A percentile compares a stretch with the other conserved stretches of the same genome.
Evolutionary conservation across 2,113 vertebrate genomes (phyloP).

Genomic region (Xenus cinereus): DNA sequence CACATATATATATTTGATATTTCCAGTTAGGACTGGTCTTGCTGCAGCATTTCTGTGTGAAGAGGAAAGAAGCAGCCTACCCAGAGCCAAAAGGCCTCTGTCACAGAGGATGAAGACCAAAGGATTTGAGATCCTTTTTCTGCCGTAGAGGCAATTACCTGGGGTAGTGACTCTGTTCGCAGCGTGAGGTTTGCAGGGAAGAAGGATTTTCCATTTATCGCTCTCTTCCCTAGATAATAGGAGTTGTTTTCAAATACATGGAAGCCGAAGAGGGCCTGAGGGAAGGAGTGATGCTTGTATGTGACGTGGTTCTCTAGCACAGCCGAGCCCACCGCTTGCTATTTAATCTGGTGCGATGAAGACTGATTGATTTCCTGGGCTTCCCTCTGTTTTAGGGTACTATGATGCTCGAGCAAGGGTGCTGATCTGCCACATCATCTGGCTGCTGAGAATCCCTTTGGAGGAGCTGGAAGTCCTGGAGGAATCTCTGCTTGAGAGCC

Average conservation of each 20-base stretch:
- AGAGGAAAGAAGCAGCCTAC: not conserved
- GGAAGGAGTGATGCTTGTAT: not conserved
- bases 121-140: not conserved
- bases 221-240: not conserved
- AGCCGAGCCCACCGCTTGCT: not conserved
- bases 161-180: not conserved
- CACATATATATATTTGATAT: not conserved
- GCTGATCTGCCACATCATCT: slow-evolving; percentile 83
- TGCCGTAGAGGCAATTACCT: not conserved
- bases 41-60: not conserved
- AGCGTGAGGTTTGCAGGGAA: not conserved
- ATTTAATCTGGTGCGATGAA: not conserved
- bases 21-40: not conserved
- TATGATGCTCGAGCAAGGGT: slow-evolving; percentile 91
- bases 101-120: not conserved
- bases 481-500: slow-evolving; percentile 86
- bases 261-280: not conserved
- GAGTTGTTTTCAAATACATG: not conserved
- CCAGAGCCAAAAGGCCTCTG: not conserved
- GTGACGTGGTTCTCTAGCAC: not conserved
- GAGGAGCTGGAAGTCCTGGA: slow-evolving; percentile 87
- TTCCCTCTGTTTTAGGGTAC: slow-evolving; percentile 72
- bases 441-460: slow-evolving; percentile 78
- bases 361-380: not conserved
- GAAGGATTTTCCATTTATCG: not conserved